Conservation (phyloP, 2,797 vertebrate genomes). For the Rhadinocentrus ornatus region DNA sequence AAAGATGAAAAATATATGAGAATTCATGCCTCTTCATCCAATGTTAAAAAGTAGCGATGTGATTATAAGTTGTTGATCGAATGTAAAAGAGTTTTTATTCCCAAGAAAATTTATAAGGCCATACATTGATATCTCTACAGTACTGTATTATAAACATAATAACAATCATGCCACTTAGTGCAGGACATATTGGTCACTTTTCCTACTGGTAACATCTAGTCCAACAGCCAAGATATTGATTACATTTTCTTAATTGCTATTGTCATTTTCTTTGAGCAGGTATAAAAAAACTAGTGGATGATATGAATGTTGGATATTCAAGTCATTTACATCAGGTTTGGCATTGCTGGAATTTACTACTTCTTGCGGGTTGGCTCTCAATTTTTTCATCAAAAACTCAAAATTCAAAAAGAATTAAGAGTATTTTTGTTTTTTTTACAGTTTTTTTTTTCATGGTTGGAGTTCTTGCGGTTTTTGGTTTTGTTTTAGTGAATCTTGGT, state of each 20-base stretch:
- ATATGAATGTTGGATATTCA: too few species aligned
- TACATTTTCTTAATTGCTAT: slow-evolving; percentile 9
- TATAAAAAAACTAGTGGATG: too few species aligned
- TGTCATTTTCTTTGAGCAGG: background rate
- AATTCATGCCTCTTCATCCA: background rate
- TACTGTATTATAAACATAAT: background rate
- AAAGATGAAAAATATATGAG: background rate
- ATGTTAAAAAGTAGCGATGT: slow-evolving; percentile 20
- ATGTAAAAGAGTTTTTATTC: slow-evolving; percentile 40
- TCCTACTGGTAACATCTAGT: slow-evolving; percentile 17
- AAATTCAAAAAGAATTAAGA: too few species aligned
- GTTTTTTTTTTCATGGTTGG: too few species aligned
- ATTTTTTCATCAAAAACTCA: background rate
- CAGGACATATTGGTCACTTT: slow-evolving; percentile 10
- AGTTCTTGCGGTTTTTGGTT: too few species aligned
- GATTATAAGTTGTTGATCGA: slow-evolving; percentile 36
- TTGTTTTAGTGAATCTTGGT: too few species aligned
- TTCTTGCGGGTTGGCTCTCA: too few species aligned
- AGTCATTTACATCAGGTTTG: too few species aligned
- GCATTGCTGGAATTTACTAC: too few species aligned
- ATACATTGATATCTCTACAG: background rate
- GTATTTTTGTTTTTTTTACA: too few species aligned
- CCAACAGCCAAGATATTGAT: slow-evolving; percentile 25
- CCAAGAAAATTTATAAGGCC: background rate
- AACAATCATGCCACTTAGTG: background rate